These are phyloP conservation scores for Oncorhynchus keta DNA, from an alignment of 2,113 vertebrate species.

Conservation along the genomic window DNA sequence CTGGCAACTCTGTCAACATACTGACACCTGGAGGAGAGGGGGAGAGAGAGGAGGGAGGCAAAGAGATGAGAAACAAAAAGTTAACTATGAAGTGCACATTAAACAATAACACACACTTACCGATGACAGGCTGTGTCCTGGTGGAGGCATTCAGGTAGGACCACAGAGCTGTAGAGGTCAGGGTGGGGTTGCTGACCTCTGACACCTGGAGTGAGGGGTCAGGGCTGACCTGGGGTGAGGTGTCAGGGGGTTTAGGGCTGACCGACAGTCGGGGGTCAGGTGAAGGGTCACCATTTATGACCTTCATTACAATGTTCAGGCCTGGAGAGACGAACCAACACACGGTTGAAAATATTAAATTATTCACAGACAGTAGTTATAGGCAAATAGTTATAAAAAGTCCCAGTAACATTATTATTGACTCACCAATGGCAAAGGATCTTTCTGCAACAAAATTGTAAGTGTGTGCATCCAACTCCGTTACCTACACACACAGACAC, in stretches of 20 bases:
- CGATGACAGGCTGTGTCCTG: not conserved
- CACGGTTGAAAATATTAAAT: no score
- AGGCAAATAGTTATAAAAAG: no score
- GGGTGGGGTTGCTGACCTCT: not conserved
- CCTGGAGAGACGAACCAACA: no score
- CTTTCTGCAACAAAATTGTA: not conserved
- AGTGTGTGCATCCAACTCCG: not conserved
- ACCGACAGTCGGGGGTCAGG: no score
- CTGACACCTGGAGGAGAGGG: not conserved
- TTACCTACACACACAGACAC: not conserved
- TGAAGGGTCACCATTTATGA: no score
- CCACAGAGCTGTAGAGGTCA: not conserved
- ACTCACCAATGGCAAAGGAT: not conserved
- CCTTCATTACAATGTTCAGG: no score
- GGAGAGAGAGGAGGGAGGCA: not conserved
- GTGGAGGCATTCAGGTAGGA: not conserved
- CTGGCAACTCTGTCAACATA: not conserved
- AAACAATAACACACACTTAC: not conserved
- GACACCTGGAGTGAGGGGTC: no score
- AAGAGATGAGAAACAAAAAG: not conserved
- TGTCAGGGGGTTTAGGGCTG: no score
- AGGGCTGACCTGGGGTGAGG: no score
- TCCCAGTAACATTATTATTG: no score
- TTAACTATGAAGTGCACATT: not conserved
- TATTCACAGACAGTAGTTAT: no score